Evolutionary conservation across 2,113 vertebrate species (phyloP).

Genomic region (Montifringilla adamsi): DNA sequence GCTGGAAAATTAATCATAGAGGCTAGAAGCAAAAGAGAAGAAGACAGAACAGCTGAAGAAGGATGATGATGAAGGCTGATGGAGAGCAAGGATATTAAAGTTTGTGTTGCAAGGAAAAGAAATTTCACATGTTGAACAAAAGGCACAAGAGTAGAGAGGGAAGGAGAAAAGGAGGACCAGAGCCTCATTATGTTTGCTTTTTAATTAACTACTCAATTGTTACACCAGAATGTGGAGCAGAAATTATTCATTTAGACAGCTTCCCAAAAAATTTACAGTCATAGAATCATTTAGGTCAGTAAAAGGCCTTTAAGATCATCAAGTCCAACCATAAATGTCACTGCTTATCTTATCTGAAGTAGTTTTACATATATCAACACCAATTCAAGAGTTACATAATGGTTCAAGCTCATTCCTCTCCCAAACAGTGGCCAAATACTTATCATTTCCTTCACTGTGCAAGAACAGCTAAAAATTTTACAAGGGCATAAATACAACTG

Average conservation of each 20-base stretch:
- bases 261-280: slow-evolving; percentile 4
- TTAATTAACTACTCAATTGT: slow-evolving; percentile 5
- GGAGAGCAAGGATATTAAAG: not conserved
- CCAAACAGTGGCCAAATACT: slow-evolving; percentile 16
- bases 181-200: not conserved
- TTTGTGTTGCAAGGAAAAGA: not conserved
- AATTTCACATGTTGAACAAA: not conserved
- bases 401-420: not conserved
- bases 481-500: not conserved
- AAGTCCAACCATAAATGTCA: not conserved
- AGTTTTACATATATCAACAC: slow-evolving; percentile 38
- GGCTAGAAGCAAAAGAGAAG: not conserved
- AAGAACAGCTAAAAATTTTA: not conserved
- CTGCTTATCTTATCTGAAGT: slow-evolving; percentile 58
- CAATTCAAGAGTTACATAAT: not conserved
- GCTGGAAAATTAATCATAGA: not conserved
- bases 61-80: not conserved
- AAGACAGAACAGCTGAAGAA: not conserved
- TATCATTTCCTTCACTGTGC: not conserved
- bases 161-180: not conserved
- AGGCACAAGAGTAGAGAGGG: not conserved
- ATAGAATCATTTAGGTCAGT: not conserved
- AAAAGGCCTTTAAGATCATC: not conserved
- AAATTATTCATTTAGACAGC: slow-evolving; percentile 23
- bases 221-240: not conserved